These are phyloP conservation scores for Chlorodrepanis virens DNA, from an alignment of 2,113 vertebrate genomes.

Conservation along the genomic window DNA sequence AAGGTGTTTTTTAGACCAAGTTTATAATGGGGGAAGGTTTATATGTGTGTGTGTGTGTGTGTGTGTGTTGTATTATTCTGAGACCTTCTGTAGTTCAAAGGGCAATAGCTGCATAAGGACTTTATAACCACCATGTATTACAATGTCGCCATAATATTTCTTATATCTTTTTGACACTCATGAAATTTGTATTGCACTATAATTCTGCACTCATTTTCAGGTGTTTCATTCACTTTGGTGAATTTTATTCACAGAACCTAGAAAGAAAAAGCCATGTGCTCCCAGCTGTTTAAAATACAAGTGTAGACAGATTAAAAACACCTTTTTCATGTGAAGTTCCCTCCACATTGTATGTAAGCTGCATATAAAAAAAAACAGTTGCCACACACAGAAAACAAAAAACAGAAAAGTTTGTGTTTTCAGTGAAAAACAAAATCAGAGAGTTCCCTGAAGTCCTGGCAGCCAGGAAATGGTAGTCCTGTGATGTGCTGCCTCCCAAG, in stretches of 20 bases:
- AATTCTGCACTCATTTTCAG: background rate
- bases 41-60: background rate
- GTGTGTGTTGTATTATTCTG: background rate
- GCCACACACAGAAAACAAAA: background rate
- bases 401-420: background rate
- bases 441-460: background rate
- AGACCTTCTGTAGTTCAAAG: background rate
- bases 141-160: background rate
- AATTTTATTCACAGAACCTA: background rate
- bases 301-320: background rate
- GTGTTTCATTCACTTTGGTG: background rate
- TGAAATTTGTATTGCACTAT: background rate
- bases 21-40: background rate
- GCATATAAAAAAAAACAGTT: rapidly evolving
- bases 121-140: background rate
- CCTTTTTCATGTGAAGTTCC: background rate
- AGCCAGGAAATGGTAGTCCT: background rate
- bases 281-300: background rate
- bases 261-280: background rate
- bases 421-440: background rate
- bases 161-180: background rate
- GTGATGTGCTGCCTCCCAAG: rapidly evolving
- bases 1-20: background rate
- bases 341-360: background rate
- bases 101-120: rapidly evolving